Conservation (phyloP, 64 coral and sea anemone genomes). For the Montipora foliosa region DNA sequence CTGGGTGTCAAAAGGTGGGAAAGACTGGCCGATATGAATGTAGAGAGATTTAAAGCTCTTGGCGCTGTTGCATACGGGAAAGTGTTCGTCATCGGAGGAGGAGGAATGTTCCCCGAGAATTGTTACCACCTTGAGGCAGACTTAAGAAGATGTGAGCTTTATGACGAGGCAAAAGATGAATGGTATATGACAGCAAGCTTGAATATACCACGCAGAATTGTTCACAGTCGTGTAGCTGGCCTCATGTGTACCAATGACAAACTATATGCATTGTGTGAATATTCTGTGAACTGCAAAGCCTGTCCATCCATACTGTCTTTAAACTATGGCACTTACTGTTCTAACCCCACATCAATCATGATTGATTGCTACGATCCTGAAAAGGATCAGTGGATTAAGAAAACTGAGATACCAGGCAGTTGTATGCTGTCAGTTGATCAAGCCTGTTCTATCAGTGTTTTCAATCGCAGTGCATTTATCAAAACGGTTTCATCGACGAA, state of each 20-base stretch:
- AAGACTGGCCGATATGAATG: background rate
- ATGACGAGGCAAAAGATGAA: background rate
- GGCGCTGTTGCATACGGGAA: background rate
- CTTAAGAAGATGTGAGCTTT: background rate
- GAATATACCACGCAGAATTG: background rate
- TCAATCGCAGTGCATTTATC: background rate
- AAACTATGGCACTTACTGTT: background rate
- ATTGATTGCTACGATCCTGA: background rate
- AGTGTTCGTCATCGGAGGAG: background rate
- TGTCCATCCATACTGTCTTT: background rate
- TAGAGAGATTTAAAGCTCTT: background rate
- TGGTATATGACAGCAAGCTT: background rate
- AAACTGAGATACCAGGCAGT: background rate
- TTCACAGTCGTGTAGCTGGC: background rate
- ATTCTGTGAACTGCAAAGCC: background rate
- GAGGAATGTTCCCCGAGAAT: background rate
- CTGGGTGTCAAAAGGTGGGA: background rate
- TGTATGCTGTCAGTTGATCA: background rate
- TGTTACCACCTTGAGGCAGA: background rate
- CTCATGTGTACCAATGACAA: background rate
- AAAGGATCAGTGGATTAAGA: background rate
- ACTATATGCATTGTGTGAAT: background rate
- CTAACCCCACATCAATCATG: background rate
- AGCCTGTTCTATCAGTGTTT: background rate
- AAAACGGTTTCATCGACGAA: background rate